Percentiles rank a stretch among this genome's conserved stretches.
Evolutionary conservation across 2,888 invertebrate species (phyloP).

Genomic region (Polyploca ridens): DNA sequence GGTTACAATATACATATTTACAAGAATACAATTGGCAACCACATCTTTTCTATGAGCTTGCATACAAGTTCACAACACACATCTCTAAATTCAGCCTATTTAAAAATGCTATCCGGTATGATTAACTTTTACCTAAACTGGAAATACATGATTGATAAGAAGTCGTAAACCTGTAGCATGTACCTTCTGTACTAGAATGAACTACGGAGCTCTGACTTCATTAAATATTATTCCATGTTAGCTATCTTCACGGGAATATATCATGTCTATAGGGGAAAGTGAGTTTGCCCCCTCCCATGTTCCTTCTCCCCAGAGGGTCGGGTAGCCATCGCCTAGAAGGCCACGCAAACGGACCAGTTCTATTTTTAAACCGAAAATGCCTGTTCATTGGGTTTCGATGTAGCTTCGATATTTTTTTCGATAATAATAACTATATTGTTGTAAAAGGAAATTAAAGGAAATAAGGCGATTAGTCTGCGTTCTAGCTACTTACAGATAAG

Average conservation of each 20-base stretch:
- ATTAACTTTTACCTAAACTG: no score
- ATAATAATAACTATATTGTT: not conserved
- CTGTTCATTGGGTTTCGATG: slow-evolving; percentile 37
- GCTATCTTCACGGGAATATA: slow-evolving; percentile 56
- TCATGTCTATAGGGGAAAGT: slow-evolving; percentile 51
- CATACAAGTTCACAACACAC: no score
- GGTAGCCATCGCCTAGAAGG: slow-evolving; percentile 49
- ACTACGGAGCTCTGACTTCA: no score
- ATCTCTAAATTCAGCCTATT: no score
- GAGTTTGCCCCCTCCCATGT: slow-evolving; percentile 26
- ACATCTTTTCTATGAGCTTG: no score
- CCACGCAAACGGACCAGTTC: slow-evolving; percentile 52
- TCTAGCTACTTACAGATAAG: not conserved
- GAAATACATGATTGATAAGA: no score
- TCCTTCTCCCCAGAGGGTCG: slow-evolving; percentile 40
- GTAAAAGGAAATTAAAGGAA: slow-evolving; percentile 9
- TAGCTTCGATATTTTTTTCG: slow-evolving; percentile 5
- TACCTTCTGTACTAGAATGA: no score
- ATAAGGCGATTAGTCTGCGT: not conserved
- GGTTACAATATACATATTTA: no score
- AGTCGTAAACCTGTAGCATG: no score
- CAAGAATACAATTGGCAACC: no score
- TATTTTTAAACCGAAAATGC: slow-evolving; percentile 57
- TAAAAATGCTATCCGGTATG: no score
- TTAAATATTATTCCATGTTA: no score